Conservation (phyloP, 2,797 vertebrate species). For the Muscicapa striata region DNA sequence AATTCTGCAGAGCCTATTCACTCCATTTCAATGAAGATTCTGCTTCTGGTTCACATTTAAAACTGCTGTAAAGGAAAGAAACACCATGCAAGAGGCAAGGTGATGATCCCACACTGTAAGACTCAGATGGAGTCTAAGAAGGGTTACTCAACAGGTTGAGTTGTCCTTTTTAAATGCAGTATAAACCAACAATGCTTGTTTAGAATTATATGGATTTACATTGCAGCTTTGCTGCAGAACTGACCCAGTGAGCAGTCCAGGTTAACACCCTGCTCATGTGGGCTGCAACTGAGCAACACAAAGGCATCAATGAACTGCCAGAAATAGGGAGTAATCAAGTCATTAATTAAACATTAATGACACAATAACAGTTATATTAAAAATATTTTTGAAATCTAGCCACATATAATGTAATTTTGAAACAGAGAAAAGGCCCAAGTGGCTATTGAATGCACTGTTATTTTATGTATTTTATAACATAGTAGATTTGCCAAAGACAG, state of each 20-base stretch:
- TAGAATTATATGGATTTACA: neutral
- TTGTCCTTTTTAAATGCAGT: neutral
- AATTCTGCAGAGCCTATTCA: neutral
- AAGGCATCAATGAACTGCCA: neutral
- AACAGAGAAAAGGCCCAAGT: constrained; percentile 1
- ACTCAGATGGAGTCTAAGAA: neutral
- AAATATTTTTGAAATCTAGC: neutral
- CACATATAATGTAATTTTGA: constrained; percentile 8
- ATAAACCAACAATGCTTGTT: neutral
- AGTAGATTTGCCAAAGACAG: neutral
- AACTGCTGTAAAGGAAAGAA: neutral
- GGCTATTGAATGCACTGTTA: neutral
- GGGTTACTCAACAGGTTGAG: neutral
- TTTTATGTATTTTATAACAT: neutral
- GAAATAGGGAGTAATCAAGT: neutral
- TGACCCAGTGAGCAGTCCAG: neutral
- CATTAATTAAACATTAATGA: neutral
- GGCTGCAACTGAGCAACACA: neutral
- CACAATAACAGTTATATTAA: neutral
- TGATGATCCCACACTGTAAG: neutral
- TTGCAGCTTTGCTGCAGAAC: neutral
- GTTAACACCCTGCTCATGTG: neutral
- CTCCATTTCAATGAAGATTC: neutral
- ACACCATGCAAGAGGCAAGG: neutral
- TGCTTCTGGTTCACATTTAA: neutral